These are phyloP conservation scores for Lerista edwardsae DNA, from an alignment of 2,797 vertebrate genomes.

Conservation along the genomic window DNA sequence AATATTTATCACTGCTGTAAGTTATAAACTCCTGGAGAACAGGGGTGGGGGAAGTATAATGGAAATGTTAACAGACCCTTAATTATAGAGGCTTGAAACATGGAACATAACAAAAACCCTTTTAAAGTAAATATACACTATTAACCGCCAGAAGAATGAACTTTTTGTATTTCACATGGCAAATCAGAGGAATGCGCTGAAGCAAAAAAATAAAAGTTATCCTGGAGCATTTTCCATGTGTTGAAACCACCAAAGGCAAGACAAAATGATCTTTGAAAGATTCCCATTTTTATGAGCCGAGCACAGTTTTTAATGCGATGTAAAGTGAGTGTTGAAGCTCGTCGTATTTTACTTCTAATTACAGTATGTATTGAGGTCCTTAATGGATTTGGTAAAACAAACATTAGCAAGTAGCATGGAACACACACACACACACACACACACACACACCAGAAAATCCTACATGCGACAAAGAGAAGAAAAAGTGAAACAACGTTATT, in stretches of 20 bases:
- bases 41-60: constrained; percentile 41
- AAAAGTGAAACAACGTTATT: constrained; percentile 38
- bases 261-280: constrained; percentile 52
- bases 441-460: constrained; percentile 17
- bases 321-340: constrained; percentile 34
- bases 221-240: constrained; percentile 15
- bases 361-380: constrained; percentile 38
- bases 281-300: constrained; percentile 36
- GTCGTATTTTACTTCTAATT: constrained; percentile 44
- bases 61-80: constrained; percentile 46
- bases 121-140: constrained; percentile 30
- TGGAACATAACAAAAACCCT: constrained; percentile 8
- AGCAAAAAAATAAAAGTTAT: constrained; percentile 22
- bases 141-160: constrained; percentile 14
- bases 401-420: constrained; percentile 29
- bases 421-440: constrained; percentile 1
- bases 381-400: constrained; percentile 54
- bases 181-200: constrained; percentile 45
- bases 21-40: constrained; percentile 66
- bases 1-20: constrained; percentile 45
- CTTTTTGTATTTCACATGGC: constrained; percentile 43
- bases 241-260: constrained; percentile 8
- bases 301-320: constrained; percentile 39
- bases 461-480: constrained; percentile 43
- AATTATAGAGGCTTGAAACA: constrained; percentile 36